Evolutionary conservation across 2,888 invertebrate genomes (phyloP).

Genomic region (Acanthoscelides obtectus): DNA sequence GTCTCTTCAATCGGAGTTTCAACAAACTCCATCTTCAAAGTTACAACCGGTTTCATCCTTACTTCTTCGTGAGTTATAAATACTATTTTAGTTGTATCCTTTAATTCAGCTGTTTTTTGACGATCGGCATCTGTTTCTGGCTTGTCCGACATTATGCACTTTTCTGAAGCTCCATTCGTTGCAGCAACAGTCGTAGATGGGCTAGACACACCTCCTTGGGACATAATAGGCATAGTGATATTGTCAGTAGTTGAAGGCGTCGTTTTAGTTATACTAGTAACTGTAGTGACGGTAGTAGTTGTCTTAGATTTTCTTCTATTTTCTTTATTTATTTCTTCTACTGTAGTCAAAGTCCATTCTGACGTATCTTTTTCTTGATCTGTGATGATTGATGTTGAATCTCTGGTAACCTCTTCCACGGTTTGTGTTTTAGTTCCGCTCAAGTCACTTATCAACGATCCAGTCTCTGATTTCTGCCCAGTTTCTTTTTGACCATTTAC

Average conservation of each 20-base stretch:
- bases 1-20: constrained; percentile 31
- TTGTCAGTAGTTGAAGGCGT: not conserved
- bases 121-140: not conserved
- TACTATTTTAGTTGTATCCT: constrained; percentile 51
- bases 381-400: not conserved
- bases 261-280: constrained; percentile 5
- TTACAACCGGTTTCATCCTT: constrained; percentile 60
- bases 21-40: constrained; percentile 59
- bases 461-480: no score
- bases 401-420: not conserved
- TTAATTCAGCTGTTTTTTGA: constrained; percentile 4
- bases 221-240: not conserved
- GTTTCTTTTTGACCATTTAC: not conserved
- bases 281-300: constrained; percentile 13
- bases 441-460: no score
- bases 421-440: not conserved
- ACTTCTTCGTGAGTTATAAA: constrained; percentile 71
- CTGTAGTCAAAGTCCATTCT: not conserved
- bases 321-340: not conserved
- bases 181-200: not conserved
- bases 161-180: not conserved
- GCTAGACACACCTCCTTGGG: not conserved
- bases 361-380: not conserved
- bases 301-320: constrained; percentile 11
- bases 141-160: not conserved